phyloP scores from a whole-genome alignment of 2,888 invertebrate species.

The Scaptomyza cyrtandrae region DNA sequence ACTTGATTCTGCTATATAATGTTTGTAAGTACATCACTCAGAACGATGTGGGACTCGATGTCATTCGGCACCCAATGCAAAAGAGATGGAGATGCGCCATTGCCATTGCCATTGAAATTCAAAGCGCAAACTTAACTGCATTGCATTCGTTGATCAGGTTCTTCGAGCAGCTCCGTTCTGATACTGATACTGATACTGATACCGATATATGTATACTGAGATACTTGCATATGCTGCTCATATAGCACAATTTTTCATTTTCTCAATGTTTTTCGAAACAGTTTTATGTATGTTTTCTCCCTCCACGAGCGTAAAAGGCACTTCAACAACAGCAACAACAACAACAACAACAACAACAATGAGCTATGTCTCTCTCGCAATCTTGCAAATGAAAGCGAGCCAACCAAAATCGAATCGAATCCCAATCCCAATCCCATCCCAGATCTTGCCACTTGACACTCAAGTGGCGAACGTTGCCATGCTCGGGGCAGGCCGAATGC shows the following conservation, averaged over 20 bases:
- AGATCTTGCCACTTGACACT: constrained; percentile 63
- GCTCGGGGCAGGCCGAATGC: constrained; percentile 9
- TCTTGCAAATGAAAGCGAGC: constrained; percentile 32
- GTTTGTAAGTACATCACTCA: constrained; percentile 52
- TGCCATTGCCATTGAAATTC: constrained; percentile 83
- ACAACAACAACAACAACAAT: constrained; percentile 64
- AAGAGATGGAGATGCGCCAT: constrained; percentile 58
- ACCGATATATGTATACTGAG: background rate
- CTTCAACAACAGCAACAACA: constrained; percentile 57
- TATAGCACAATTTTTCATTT: constrained; percentile 68
- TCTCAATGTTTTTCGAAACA: constrained; percentile 54
- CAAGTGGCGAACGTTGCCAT: constrained; percentile 49
- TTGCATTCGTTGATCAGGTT: constrained; percentile 65
- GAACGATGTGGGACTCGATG: constrained; percentile 61
- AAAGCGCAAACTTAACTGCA: constrained; percentile 79
- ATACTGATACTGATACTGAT: background rate
- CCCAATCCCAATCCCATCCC: no score
- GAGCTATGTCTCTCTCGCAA: constrained; percentile 69
- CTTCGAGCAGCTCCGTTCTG: constrained; percentile 35
- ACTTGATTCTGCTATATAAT: constrained; percentile 75
- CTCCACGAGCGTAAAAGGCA: background rate
- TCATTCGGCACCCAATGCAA: constrained; percentile 66
- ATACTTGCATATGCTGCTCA: constrained; percentile 60
- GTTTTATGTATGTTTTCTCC: constrained; percentile 54
- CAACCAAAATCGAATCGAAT: constrained; percentile 8